Base-by-base conservation (phyloP, 2,797 vertebrate genomes). In the Valencia hispanica region DNA sequence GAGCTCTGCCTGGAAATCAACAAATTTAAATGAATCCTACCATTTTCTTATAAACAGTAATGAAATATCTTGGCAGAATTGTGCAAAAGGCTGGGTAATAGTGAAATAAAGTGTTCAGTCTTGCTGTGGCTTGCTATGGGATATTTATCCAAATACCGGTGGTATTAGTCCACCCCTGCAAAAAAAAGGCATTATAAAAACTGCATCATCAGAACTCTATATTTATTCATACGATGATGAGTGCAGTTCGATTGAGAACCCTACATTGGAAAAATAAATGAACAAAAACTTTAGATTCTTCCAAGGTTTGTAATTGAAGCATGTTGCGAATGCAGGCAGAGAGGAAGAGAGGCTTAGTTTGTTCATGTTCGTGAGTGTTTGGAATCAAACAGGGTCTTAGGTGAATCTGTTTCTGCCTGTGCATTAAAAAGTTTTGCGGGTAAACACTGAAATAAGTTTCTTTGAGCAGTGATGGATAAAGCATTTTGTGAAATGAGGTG, bases 361-460 rank as follows among this genome's bases (percentile, higher is more conserved):
- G 12, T 78, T 80, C 83, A 73, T 83, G 76, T 81, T 63, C 75
- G 12, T 57, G 41, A 63, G 66, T 73, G 76, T 55, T 41, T 86
- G 79, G 84, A 84, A 82, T 77, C 57, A 14, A 43, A 18, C 50
- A 22, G 73, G 69, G 75, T 77, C 59, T 74, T 68, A 79, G 59
- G 66, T 68, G 55, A 68, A 25, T 18, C 15, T 51, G 34, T 48
- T 41, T 72, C 65, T 77, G 51, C n/a, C 36, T 43, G 75, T 80
- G 57, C 71, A 73, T 77, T 68, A 61, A 77, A 75, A 68, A 75
- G 55, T 69, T 78, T 36, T 80, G 79, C 41, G 66, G 22, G 48
- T 85, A 86, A 87, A 90, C 75, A 82, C 53, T 68, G 75, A 36
- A 73, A 59, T 79, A 47, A 79, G 75, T 75, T 84, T 83, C 59